Percentiles rank a stretch among this genome's conserved stretches.
Evolutionary conservation across 2,797 vertebrate genomes (phyloP).

Genomic region (Sebastes cheni): DNA sequence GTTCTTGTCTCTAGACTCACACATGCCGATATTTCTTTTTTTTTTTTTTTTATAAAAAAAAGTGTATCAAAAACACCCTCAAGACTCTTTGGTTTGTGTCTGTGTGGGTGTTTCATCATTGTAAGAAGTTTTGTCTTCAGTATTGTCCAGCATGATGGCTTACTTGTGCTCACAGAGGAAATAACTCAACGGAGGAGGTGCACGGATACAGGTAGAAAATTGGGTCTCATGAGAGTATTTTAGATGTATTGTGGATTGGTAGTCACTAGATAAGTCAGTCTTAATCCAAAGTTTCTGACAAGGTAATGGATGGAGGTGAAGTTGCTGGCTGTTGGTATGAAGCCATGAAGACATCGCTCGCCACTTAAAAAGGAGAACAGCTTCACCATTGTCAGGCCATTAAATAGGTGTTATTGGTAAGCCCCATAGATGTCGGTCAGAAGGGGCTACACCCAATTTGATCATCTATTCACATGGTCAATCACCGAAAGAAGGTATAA

Average conservation of each 20-base stretch:
- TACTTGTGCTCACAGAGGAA: conserved; percentile 50
- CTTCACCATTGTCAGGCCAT: background rate
- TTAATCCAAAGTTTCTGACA: conserved; percentile 66
- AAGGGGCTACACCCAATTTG: too few relatives aligned
- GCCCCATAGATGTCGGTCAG: too few relatives aligned
- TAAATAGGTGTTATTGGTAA: too few relatives aligned
- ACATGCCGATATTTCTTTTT: background rate
- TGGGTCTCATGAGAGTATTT: conserved; percentile 61
- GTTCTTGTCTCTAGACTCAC: conserved; percentile 4
- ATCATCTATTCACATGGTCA: too few relatives aligned
- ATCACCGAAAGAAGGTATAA: too few relatives aligned
- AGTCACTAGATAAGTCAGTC: conserved; percentile 56
- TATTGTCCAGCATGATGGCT: conserved; percentile 47
- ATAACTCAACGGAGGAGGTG: conserved; percentile 46
- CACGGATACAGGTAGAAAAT: conserved; percentile 49
- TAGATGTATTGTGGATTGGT: conserved; percentile 41
- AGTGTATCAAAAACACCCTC: conserved; percentile 21
- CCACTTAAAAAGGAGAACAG: conserved; percentile 12
- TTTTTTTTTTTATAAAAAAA: too few relatives aligned
- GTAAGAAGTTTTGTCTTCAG: conserved; percentile 39
- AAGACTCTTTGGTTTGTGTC: conserved; percentile 24
- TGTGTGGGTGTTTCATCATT: conserved; percentile 45
- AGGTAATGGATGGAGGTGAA: conserved; percentile 40
- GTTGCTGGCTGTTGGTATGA: conserved; percentile 10
- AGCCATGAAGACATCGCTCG: background rate